Conservation (phyloP, 1,140 invertebrate genomes). For the Megalopta genalis region DNA sequence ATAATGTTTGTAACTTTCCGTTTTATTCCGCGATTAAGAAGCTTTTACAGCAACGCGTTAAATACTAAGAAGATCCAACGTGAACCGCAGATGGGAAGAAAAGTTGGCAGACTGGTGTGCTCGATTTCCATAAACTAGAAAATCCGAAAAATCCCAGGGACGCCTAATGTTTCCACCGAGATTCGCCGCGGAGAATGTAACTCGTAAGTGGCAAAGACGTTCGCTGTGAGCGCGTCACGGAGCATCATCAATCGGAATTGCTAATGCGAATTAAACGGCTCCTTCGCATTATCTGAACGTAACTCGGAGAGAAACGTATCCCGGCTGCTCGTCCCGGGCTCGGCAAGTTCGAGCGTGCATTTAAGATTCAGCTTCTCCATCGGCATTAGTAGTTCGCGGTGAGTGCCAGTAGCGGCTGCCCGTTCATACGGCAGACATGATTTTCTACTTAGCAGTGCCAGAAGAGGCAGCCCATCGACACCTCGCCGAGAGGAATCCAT, state of each 20-base stretch:
- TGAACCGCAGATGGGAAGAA: no score
- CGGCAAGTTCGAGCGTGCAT: background rate
- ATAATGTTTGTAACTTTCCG: no score
- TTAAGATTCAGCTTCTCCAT: conserved; percentile 22
- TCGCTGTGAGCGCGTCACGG: background rate
- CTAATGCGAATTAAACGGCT: conserved; percentile 33
- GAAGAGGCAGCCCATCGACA: conserved; percentile 31
- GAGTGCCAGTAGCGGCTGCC: conserved; percentile 25
- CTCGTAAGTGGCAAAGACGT: background rate
- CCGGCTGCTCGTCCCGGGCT: background rate
- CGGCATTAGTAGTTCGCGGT: conserved; percentile 20
- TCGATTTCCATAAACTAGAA: background rate
- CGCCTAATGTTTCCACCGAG: background rate
- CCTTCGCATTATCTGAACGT: background rate
- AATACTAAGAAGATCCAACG: no score
- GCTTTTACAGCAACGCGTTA: no score
- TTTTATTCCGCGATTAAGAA: no score
- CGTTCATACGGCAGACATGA: conserved; percentile 76
- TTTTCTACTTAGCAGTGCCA: conserved; percentile 74
- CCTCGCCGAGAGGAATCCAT: conserved; percentile 37
- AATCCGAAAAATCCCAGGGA: background rate
- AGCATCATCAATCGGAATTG: conserved; percentile 35
- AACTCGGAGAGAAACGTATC: conserved; percentile 23
- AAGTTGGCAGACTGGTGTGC: no score
- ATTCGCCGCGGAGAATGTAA: background rate